Percentiles rank a stretch among this genome's conserved stretches.
Conservation (phyloP, 1,140 invertebrate species). For the Acromyrmex echinatior region DNA sequence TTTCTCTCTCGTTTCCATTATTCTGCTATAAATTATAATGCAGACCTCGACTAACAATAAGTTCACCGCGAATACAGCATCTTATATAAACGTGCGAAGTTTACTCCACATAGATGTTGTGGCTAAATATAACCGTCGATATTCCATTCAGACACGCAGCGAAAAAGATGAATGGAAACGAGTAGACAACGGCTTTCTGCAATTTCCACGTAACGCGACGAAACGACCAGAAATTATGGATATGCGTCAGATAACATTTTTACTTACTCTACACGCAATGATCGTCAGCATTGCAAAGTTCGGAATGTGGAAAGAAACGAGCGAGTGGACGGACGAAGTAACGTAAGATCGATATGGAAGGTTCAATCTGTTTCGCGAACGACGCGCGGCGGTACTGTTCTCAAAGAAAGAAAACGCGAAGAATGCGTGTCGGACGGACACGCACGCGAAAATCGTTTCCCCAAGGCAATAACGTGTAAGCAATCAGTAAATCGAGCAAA, state of each 20-base stretch:
- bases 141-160: slow-evolving; percentile 24
- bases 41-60: neutral
- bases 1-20: neutral
- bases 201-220: neutral
- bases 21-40: neutral
- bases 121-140: slow-evolving; percentile 52
- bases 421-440: neutral
- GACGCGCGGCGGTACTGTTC: neutral
- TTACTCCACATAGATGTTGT: slow-evolving; percentile 1
- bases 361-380: neutral
- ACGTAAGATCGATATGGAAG: neutral
- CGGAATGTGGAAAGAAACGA: neutral
- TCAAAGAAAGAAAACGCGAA: neutral
- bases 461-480: slow-evolving; percentile 25
- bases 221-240: slow-evolving; percentile 29
- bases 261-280: neutral
- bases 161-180: slow-evolving; percentile 38
- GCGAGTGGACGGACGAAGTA: neutral
- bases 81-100: slow-evolving; percentile 26
- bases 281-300: neutral
- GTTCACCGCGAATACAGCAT: slow-evolving; percentile 12
- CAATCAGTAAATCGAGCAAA: neutral
- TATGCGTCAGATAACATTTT: slow-evolving; percentile 26
- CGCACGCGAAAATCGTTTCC: slow-evolving; percentile 31
- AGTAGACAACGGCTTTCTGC: neutral